A percentile compares a stretch with the other conserved stretches of the same genome.
phyloP scores from a whole-genome alignment of 2,113 vertebrate genomes.

The Takifugu bimaculatus region DNA sequence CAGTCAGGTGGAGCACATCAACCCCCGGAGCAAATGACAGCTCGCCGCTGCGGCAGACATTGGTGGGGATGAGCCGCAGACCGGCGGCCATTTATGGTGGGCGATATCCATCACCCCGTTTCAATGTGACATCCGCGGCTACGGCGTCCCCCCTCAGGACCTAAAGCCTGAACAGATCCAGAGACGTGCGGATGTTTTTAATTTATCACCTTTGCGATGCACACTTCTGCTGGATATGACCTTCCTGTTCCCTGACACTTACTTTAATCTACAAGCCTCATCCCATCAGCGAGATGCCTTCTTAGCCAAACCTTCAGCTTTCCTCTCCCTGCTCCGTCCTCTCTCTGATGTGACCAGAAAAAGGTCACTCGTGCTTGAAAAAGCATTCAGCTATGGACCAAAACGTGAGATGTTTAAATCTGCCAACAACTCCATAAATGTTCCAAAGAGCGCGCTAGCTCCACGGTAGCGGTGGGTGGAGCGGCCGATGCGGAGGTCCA shows the following conservation, averaged over 20 bases:
- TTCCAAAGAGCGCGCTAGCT: too few relatives aligned
- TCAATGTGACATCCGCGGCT: slow-evolving; percentile 23
- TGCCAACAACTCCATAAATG: background rate
- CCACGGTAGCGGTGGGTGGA: too few relatives aligned
- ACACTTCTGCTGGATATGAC: slow-evolving; percentile 28
- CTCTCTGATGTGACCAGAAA: too few relatives aligned
- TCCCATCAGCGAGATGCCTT: too few relatives aligned
- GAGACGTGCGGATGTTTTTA: slow-evolving; percentile 14
- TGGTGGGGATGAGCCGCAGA: slow-evolving; percentile 8
- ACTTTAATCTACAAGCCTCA: slow-evolving; percentile 27
- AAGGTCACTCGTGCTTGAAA: too few relatives aligned
- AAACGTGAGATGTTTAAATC: background rate
- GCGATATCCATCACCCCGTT: slow-evolving; percentile 38
- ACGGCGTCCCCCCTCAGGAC: slow-evolving; percentile 12
- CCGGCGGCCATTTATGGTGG: slow-evolving; percentile 17
- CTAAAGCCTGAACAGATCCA: slow-evolving; percentile 5
- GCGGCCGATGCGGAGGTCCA: too few relatives aligned
- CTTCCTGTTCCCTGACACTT: slow-evolving; percentile 45
- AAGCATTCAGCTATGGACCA: too few relatives aligned
- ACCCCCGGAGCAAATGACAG: slow-evolving; percentile 10
- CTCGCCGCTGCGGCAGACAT: slow-evolving; percentile 25
- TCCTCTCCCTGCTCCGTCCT: slow-evolving; percentile 5
- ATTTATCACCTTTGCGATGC: slow-evolving; percentile 15
- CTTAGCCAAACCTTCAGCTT: slow-evolving; percentile 16
- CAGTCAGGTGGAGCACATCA: too few relatives aligned